Percentiles rank a stretch among this genome's conserved stretches.
Evolutionary conservation across 2,113 vertebrate genomes (phyloP).

Genomic region (Dicerorhinus sumatrensis): DNA sequence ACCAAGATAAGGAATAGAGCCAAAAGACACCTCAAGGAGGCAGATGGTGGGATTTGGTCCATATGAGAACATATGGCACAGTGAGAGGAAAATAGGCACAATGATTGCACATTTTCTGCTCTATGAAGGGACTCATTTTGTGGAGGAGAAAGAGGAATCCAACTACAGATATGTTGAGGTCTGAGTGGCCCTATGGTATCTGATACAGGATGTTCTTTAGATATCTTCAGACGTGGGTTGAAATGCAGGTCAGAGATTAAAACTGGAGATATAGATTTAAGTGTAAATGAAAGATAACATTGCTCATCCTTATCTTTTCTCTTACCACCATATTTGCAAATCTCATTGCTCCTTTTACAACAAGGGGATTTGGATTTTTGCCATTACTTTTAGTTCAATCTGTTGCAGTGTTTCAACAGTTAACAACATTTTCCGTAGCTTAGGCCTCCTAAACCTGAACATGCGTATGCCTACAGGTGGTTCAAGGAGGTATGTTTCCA

Average conservation of each 20-base stretch:
- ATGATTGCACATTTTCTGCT: not conserved
- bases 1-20: not conserved
- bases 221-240: not conserved
- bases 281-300: not conserved
- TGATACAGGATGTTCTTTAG: not conserved
- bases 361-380: not conserved
- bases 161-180: not conserved
- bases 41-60: not conserved
- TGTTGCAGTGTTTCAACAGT: not conserved
- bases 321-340: not conserved
- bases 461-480: not conserved
- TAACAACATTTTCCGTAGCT: not conserved
- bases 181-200: not conserved
- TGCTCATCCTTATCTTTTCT: not conserved
- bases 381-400: not conserved
- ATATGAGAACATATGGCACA: not conserved
- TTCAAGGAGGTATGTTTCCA: not conserved
- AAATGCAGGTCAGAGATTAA: conserved; percentile 36
- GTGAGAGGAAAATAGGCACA: not conserved
- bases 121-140: not conserved
- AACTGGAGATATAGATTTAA: not conserved
- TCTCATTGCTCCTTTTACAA: not conserved
- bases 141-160: not conserved
- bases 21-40: not conserved
- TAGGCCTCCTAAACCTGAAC: not conserved